Evolutionary conservation across 2,797 vertebrate genomes (phyloP).

Genomic region (Pygocentrus nattereri): DNA sequence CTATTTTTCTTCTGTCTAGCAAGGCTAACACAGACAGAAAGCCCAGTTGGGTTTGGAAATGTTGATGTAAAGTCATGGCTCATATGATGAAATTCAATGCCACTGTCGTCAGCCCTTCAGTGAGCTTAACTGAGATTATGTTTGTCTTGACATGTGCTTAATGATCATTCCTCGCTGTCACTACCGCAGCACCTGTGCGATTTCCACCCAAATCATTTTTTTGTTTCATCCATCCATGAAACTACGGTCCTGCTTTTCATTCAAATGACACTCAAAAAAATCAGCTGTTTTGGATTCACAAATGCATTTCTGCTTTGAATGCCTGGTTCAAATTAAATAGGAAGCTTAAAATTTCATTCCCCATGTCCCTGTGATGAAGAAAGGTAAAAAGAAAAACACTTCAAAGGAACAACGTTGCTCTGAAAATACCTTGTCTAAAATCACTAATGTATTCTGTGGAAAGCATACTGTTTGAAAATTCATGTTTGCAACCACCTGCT

Average conservation of each 20-base stretch:
- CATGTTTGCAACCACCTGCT: constrained; percentile 26
- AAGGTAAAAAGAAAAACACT: constrained; percentile 19
- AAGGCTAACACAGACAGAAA: neutral
- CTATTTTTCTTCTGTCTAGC: neutral
- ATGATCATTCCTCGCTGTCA: constrained; percentile 29
- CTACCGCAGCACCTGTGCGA: constrained; percentile 2
- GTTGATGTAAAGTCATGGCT: constrained; percentile 30
- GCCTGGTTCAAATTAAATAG: constrained; percentile 25
- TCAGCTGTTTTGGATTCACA: constrained; percentile 8
- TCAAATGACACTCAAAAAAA: neutral
- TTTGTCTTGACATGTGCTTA: constrained; percentile 36
- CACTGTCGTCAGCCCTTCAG: constrained; percentile 16
- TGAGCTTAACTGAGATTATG: constrained; percentile 43
- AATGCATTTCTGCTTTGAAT: neutral
- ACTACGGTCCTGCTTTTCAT: constrained; percentile 16
- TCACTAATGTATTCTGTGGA: constrained; percentile 55
- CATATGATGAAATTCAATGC: constrained; percentile 30
- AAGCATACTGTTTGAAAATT: constrained; percentile 40
- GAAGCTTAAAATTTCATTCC: constrained; percentile 23
- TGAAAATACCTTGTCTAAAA: constrained; percentile 55
- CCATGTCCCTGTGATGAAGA: constrained; percentile 32
- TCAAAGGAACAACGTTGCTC: constrained; percentile 46
- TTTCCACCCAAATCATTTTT: constrained; percentile 27
- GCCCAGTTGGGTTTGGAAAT: neutral
- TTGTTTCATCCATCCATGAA: constrained; percentile 25